Percentiles rank a stretch among this genome's conserved stretches.
phyloP scores from a whole-genome alignment of 2,113 vertebrate species.

The Oenanthe oenanthe region DNA sequence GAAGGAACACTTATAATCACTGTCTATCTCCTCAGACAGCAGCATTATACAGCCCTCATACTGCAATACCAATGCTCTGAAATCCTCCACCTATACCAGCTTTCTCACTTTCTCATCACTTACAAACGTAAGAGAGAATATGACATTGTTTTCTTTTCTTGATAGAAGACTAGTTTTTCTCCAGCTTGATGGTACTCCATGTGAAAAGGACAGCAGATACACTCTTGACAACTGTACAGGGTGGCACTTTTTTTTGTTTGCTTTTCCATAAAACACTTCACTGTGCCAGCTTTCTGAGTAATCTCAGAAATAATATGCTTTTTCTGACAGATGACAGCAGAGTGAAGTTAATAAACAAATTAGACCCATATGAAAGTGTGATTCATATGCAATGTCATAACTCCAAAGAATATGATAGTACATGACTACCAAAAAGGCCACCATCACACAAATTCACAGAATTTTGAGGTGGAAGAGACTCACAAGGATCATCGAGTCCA shows the following conservation, averaged over 20 bases:
- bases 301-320: slow-evolving; percentile 8
- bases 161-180: not conserved
- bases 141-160: not conserved
- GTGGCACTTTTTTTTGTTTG: not conserved
- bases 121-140: not conserved
- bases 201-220: slow-evolving; percentile 52
- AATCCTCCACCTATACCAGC: not conserved
- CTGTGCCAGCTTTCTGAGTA: slow-evolving; percentile 23
- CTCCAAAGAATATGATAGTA: not conserved
- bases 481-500: not conserved
- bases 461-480: not conserved
- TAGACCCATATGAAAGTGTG: slow-evolving; percentile 4
- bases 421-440: not conserved
- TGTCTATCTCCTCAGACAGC: not conserved
- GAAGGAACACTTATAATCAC: not conserved
- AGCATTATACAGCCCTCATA: not conserved
- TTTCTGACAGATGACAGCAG: slow-evolving; percentile 20
- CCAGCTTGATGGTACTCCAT: slow-evolving; percentile 55
- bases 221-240: not conserved
- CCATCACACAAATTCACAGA: not conserved
- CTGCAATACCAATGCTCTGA: not conserved
- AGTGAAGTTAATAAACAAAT: slow-evolving; percentile 12
- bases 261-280: slow-evolving; percentile 8
- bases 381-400: not conserved
- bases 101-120: not conserved